Evolutionary conservation across 2,113 vertebrate genomes (phyloP).

Genomic region (Neogale vison): DNA sequence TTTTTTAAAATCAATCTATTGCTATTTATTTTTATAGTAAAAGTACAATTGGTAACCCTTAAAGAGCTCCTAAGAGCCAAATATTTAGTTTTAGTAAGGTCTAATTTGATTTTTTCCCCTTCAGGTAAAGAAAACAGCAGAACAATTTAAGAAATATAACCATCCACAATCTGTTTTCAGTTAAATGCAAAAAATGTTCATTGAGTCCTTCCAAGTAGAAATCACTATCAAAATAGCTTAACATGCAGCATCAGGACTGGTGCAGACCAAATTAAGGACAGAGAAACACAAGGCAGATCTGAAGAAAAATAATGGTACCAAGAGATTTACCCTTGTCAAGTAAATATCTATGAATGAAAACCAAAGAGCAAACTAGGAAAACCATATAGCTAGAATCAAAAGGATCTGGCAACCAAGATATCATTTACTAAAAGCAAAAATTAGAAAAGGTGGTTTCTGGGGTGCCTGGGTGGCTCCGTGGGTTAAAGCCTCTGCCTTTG

Average conservation of each 20-base stretch:
- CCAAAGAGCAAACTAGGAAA: background rate
- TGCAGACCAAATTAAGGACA: background rate
- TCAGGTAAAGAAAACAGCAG: background rate
- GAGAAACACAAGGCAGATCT: background rate
- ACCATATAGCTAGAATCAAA: background rate
- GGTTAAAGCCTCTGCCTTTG: no score
- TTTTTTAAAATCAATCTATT: background rate
- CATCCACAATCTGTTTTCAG: conserved; percentile 18
- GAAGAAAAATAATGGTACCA: conserved; percentile 21
- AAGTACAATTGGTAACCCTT: conserved; percentile 35
- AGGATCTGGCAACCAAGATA: background rate
- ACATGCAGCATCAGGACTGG: background rate
- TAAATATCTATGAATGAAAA: conserved; percentile 31
- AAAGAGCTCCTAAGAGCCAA: conserved; percentile 31
- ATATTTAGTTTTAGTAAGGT: conserved; percentile 44
- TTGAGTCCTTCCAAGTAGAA: conserved; percentile 24
- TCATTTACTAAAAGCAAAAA: conserved; percentile 17
- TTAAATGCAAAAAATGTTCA: background rate
- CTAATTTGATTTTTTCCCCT: background rate
- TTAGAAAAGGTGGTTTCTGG: background rate
- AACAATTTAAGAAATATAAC: conserved; percentile 51
- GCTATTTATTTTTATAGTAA: conserved; percentile 20
- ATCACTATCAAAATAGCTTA: conserved; percentile 12
- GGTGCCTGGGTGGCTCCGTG: no score
- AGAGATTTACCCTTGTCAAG: background rate